Percentiles rank a stretch among this genome's conserved stretches.
phyloP scores from a whole-genome alignment of 2,888 invertebrate species.

The Crematogaster levior region DNA sequence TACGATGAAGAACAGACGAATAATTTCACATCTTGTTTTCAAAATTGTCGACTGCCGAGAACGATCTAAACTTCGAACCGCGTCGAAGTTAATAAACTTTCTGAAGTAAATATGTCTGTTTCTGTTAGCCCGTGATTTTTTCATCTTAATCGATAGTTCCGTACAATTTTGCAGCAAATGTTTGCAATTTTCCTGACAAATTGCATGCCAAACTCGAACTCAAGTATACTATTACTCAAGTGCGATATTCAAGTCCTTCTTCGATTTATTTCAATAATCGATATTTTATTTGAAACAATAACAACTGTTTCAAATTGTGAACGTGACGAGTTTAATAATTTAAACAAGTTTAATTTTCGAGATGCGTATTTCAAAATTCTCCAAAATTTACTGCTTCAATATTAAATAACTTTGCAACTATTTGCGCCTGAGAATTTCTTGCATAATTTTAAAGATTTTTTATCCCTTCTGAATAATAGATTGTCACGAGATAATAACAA shows the following conservation, averaged over 20 bases:
- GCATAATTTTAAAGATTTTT: neutral
- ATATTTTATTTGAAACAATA: neutral
- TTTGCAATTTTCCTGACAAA: neutral
- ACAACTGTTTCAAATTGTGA: neutral
- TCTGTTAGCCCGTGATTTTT: neutral
- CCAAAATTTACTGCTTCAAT: neutral
- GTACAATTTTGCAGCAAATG: neutral
- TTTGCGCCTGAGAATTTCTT: neutral
- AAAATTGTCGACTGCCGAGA: neutral
- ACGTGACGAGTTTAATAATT: neutral
- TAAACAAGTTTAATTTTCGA: too few relatives aligned
- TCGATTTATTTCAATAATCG: neutral
- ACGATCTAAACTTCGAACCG: neutral
- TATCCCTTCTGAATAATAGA: neutral
- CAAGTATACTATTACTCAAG: neutral
- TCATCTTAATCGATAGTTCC: neutral
- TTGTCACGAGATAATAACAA: neutral
- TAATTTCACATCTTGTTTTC: constrained; percentile 3
- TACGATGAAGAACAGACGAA: neutral
- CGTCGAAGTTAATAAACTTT: constrained; percentile 24
- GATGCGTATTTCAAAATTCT: neutral
- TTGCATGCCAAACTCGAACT: neutral
- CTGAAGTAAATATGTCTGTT: constrained; percentile 3
- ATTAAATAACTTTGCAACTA: constrained; percentile 9
- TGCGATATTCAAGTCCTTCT: neutral